Evolutionary conservation across 2,888 invertebrate genomes (phyloP).

Genomic region (Frankliniella intonsa): DNA sequence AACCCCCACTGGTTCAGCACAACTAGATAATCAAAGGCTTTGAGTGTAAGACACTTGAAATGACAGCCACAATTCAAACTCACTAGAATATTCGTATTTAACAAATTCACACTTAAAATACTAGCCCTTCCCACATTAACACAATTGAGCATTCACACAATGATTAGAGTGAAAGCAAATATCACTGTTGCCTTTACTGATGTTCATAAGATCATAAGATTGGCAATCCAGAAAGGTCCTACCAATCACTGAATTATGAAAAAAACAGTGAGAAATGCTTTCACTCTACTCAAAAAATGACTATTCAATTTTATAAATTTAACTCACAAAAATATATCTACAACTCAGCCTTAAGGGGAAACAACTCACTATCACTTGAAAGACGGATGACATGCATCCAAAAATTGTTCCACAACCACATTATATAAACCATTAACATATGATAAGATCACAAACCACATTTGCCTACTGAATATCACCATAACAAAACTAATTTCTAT

Average conservation of each 20-base stretch:
- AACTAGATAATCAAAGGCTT: not conserved
- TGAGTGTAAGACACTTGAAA: not conserved
- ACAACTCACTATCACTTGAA: constrained; percentile 8
- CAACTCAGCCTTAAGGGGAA: constrained; percentile 7
- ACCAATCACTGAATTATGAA: not conserved
- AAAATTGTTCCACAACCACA: not conserved
- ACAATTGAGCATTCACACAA: not conserved
- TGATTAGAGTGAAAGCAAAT: not conserved
- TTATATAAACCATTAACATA: not conserved
- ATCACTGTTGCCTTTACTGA: not conserved
- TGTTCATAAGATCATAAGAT: not conserved
- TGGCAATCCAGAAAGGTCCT: not conserved
- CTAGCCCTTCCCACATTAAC: not conserved
- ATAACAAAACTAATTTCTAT: constrained; percentile 8
- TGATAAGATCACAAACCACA: constrained; percentile 16
- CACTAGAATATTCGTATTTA: not conserved
- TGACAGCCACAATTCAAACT: not conserved
- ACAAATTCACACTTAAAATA: not conserved
- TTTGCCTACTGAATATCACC: not conserved
- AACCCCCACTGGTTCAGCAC: not conserved
- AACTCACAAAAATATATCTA: not conserved
- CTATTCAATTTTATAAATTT: not conserved
- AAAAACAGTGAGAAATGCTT: not conserved
- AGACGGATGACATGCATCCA: not conserved
- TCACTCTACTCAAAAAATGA: not conserved